Conservation (phyloP, 2,888 invertebrate species). For the Andrena dorsata region DNA sequence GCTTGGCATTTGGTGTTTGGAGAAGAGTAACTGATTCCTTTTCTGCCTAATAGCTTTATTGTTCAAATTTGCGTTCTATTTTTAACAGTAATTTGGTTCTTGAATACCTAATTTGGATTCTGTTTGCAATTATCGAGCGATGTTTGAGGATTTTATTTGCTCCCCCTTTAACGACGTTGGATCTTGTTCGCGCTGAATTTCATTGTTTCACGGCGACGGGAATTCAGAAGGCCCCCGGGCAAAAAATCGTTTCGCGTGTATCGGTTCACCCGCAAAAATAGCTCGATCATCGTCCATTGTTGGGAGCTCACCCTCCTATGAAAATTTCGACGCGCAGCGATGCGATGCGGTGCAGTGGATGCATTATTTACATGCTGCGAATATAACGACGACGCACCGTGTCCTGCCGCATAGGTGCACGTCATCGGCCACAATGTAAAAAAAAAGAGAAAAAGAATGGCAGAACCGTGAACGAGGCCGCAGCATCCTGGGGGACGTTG, state of each 20-base stretch:
- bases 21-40: no score
- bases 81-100: no score
- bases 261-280: constrained; percentile 71
- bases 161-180: not conserved
- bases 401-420: constrained; percentile 66
- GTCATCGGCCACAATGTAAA: constrained; percentile 63
- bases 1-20: no score
- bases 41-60: no score
- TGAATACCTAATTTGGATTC: no score
- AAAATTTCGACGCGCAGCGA: constrained; percentile 59
- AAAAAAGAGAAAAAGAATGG: constrained; percentile 14
- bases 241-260: constrained; percentile 56
- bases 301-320: constrained; percentile 58
- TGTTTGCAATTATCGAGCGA: not conserved
- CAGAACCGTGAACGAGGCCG: constrained; percentile 29
- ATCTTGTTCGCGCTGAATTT: constrained; percentile 7
- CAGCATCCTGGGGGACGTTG: constrained; percentile 15
- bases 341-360: constrained; percentile 58
- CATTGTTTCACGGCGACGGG: constrained; percentile 12
- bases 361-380: constrained; percentile 60
- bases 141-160: not conserved
- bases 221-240: constrained; percentile 42
- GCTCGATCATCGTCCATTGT: constrained; percentile 71
- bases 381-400: constrained; percentile 54
- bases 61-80: no score